Evolutionary conservation across 2,797 vertebrate species (phyloP), one percentile per base, ranked within the genome.

Genomic region (Enteromius anoplus): DNA sequence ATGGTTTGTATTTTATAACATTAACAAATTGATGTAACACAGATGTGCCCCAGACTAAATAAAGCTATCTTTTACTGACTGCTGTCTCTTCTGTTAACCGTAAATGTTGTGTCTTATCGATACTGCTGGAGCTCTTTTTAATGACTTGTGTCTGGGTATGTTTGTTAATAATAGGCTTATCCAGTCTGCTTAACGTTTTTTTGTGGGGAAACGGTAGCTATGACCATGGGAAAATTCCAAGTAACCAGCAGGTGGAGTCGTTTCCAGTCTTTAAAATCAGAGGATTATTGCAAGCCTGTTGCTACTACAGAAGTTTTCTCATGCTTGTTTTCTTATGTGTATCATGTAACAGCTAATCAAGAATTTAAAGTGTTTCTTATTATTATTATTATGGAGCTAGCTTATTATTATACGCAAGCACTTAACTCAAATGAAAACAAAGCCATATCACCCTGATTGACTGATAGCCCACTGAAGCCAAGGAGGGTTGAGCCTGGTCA

Each of bases 1-100:
- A 96, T 96, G 93, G 91, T 95, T 95, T 96, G 89, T 97, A 96
- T 96, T 97, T 95, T 95, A 96, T 96, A 96, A 96, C 93, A 95
- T 94, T 96, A 96, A 96, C 96, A 94, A 87, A 21, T 75, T 87
- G 95, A 96, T 95, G 93, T 92, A 94, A 93, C 87, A 90, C 87
- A 84, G 91, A 89, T 92, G 91, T 93, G 91, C 89, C 89, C 90
- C 86, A 88, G 90, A 94, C 86, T 93, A 91, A 95, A 95, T 95
- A 95, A 93, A 95, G 85, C 71, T 86, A 89, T 93, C 89, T 94
- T 94, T 94, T 93, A 91, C 89, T 93, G 90, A 93, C 85, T 82
- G 45, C 51, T 26, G 47, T 42, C 42, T 75, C 47, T 86, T 21
- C 55, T 21, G 8, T 84, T 40, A 45, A 5, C 10, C 86, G 2